phyloP scores from a whole-genome alignment of 1,140 invertebrate genomes.

The Drosophila kepulauana region DNA sequence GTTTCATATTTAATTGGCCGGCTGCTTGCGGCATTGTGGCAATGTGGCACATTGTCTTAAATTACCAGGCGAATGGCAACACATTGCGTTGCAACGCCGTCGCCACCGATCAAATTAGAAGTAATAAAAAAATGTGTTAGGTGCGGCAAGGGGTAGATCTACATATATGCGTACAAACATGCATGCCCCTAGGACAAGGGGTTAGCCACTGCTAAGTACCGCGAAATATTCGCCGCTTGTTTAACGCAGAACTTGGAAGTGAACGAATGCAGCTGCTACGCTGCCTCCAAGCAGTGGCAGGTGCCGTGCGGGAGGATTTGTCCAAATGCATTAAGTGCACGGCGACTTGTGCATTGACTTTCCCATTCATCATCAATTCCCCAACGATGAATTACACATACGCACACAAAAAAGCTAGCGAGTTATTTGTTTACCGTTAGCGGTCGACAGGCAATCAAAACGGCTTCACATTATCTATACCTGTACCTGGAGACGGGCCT shows the following conservation, averaged over 20 bases:
- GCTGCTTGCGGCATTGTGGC: slow-evolving; percentile 42
- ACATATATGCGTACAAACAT: neutral
- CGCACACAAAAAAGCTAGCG: slow-evolving; percentile 5
- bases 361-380: slow-evolving; percentile 1
- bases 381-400: slow-evolving; percentile 5
- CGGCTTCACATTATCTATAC: slow-evolving; percentile 30
- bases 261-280: slow-evolving; percentile 19
- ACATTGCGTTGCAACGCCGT: slow-evolving; percentile 15
- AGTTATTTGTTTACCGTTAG: slow-evolving; percentile 71
- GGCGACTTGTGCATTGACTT: neutral
- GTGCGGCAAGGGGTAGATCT: slow-evolving; percentile 14
- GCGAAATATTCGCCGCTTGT: slow-evolving; percentile 46
- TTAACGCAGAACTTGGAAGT: neutral
- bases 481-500: neutral
- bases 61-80: slow-evolving; percentile 52
- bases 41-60: slow-evolving; percentile 55
- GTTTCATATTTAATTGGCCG: slow-evolving; percentile 67
- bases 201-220: slow-evolving; percentile 54
- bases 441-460: slow-evolving; percentile 62
- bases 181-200: slow-evolving; percentile 6
- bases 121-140: slow-evolving; percentile 60
- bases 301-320: slow-evolving; percentile 3
- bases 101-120: slow-evolving; percentile 61
- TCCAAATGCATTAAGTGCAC: neutral
- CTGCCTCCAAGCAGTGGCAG: slow-evolving; percentile 32